Base-by-base conservation (phyloP, 2,888 invertebrate species). In the Tupiocoris notatus region DNA sequence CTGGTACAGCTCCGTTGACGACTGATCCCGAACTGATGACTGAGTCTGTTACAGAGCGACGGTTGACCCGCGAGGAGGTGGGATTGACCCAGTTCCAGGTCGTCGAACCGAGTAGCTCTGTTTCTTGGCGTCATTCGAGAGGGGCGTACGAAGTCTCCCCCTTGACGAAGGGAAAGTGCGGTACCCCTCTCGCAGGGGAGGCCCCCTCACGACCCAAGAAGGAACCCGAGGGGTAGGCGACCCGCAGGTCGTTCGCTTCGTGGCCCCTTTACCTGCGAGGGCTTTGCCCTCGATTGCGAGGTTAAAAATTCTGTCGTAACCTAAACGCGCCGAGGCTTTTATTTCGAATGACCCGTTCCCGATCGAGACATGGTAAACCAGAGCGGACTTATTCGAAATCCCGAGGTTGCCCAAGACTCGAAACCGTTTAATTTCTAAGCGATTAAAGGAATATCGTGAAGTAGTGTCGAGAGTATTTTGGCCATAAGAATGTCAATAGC, bases 171-270 rank as follows among this genome's bases (percentile, higher is more conserved):
- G 71, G 74, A 75, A 68, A 74, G 77, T 74, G 62, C 62, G 56
- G 57, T 39, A 25, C 25, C 9, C 23, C 24, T 25, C 75, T 23
- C 64, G 39, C 56, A 62, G 71, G 61, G 58, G 59, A 23, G 61
- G 61, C 66, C 74, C 73, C 71, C 22, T 6, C 39, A 63, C 57
- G 66, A 71, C n/a, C n/a, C n/a, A n/a, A n/a, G n/a, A 75, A 58
- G 75, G 65, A 66, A n/a, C 59, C 59, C 20, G 59, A 18, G 20
- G 59, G 59, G 59, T 59, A 6, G 59, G n/a, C 59, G 59, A 59
- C 59, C 59, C 59, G n/a, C 59, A 59, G 59, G 59, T 20, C 59
- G 16, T 59, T 20, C 59, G 59, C 59, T 20, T 59, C 59, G n/a
- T 20, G 59, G 59, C 59, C 59, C 39, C 39, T 39, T 39, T 39